Percentiles rank a stretch among this genome's conserved stretches.
phyloP scores from a whole-genome alignment of 2,797 vertebrate species.

The Myiotriccus ornatus region DNA sequence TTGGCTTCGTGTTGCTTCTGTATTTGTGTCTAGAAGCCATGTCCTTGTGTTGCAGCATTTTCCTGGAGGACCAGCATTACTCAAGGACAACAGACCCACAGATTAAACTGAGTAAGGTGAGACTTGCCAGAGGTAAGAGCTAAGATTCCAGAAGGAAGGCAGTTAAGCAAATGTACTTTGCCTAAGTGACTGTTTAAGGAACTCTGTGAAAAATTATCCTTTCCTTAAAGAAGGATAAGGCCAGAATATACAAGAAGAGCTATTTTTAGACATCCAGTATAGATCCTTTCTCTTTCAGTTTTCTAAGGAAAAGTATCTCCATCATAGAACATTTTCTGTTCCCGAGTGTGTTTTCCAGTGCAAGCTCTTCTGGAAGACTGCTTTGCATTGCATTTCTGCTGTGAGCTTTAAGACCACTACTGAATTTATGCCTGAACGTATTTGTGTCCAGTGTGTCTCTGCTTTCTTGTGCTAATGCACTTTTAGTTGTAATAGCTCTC shows the following conservation, averaged over 20 bases:
- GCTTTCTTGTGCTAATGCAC: background rate
- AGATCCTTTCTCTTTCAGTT: background rate
- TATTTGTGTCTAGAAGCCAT: background rate
- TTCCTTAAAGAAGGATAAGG: background rate
- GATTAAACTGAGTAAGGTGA: background rate
- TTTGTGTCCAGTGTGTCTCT: background rate
- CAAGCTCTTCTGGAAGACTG: background rate
- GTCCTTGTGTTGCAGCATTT: fast-evolving
- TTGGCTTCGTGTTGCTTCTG: background rate
- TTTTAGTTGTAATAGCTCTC: background rate
- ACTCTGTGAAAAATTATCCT: background rate
- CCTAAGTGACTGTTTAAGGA: background rate
- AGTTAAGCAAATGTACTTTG: background rate
- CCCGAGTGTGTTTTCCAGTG: background rate
- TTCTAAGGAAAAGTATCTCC: background rate
- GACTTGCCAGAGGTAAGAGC: background rate
- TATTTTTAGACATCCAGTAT: background rate
- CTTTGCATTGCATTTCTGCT: background rate
- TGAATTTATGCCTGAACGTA: background rate
- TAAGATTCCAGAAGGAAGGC: background rate
- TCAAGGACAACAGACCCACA: background rate
- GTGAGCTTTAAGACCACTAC: background rate
- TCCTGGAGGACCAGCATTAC: background rate
- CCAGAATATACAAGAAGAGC: background rate
- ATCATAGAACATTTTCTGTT: background rate